These are phyloP conservation scores for Andrena camellia DNA, from an alignment of 2,888 invertebrate genomes.

Conservation along the genomic window DNA sequence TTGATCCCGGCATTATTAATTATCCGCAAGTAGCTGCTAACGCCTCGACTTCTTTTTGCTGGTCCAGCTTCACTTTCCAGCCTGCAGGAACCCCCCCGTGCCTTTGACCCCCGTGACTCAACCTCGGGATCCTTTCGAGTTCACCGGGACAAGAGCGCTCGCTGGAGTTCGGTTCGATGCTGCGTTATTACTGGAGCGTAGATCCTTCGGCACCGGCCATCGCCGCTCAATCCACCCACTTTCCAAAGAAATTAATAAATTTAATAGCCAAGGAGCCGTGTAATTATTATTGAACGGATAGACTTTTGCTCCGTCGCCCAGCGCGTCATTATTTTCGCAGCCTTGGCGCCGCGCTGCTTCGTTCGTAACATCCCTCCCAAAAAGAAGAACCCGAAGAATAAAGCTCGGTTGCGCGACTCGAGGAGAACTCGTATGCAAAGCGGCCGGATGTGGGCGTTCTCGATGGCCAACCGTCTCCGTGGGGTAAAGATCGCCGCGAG, in stretches of 20 bases:
- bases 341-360: neutral
- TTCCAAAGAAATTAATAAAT: no score
- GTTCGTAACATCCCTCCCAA: neutral
- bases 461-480: slow-evolving; percentile 63
- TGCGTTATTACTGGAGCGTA: no score
- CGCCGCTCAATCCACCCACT: no score
- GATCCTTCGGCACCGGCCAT: no score
- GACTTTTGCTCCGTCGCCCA: neutral
- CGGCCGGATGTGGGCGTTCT: slow-evolving; percentile 65
- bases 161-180: no score
- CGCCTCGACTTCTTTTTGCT: slow-evolving; percentile 56
- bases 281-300: neutral
- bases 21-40: slow-evolving; percentile 74
- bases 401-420: no score
- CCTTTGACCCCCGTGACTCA: slow-evolving; percentile 55
- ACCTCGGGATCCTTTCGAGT: slow-evolving; percentile 7
- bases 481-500: slow-evolving; percentile 43
- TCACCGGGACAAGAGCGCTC: neutral
- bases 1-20: slow-evolving; percentile 77
- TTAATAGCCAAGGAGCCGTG: no score
- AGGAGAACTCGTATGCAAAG: slow-evolving; percentile 3
- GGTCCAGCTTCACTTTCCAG: slow-evolving; percentile 33
- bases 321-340: neutral
- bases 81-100: slow-evolving; percentile 26
- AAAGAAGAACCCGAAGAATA: neutral